These are phyloP conservation scores for Tetrao urogallus DNA, from an alignment of 2,113 vertebrate species.

Conservation along the genomic window DNA sequence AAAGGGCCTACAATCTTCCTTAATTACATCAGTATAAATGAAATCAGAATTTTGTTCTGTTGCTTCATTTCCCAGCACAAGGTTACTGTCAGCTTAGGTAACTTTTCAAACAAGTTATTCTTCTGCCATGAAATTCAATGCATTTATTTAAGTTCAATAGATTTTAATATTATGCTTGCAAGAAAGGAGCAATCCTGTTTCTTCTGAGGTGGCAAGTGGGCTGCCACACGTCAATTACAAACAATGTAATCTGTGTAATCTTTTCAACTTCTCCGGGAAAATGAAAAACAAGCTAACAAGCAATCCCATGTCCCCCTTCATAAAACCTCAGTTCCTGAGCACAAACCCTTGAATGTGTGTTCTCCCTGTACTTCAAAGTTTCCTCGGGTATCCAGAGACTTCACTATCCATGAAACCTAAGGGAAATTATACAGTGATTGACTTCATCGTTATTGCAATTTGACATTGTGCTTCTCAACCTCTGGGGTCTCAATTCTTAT, in stretches of 20 bases:
- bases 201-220: not conserved
- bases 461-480: not conserved
- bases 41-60: slow-evolving; percentile 26
- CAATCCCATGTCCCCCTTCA: too few relatives aligned
- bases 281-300: not conserved
- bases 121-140: slow-evolving; percentile 1
- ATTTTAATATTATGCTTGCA: not conserved
- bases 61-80: slow-evolving; percentile 26
- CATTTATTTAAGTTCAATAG: slow-evolving; percentile 20
- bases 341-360: not conserved
- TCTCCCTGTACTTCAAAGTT: not conserved
- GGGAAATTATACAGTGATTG: slow-evolving; percentile 50
- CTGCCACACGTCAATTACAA: not conserved
- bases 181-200: not conserved
- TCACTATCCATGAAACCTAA: not conserved
- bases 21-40: slow-evolving; percentile 43
- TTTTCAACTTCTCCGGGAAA: not conserved
- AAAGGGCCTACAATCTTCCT: not conserved
- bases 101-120: slow-evolving; percentile 25
- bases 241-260: not conserved
- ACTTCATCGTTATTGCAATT: slow-evolving; percentile 43
- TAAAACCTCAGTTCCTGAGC: not conserved
- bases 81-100: slow-evolving; percentile 32
- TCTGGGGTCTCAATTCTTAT: slow-evolving; percentile 28
- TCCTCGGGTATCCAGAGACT: not conserved